phyloP scores from a whole-genome alignment of 2,113 vertebrate genomes.

The Numenius arquata region DNA sequence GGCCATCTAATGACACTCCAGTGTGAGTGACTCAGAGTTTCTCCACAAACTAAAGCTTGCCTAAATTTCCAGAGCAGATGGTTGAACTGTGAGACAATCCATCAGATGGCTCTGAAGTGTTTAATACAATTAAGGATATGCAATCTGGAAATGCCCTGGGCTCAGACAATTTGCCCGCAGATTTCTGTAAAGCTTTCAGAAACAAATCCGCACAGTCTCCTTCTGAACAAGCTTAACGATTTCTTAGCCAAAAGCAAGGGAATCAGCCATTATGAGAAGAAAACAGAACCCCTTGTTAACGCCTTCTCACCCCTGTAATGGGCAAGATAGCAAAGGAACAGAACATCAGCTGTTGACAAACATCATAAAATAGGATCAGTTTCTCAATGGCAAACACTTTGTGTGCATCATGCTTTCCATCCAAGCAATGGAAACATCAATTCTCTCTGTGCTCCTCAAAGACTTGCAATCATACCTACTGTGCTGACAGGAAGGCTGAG shows the following conservation, averaged over 20 bases:
- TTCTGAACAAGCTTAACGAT: not conserved
- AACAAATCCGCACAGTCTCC: not conserved
- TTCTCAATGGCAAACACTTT: not conserved
- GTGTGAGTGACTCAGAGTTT: not conserved
- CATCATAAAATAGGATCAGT: not conserved
- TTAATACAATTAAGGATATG: constrained; percentile 35
- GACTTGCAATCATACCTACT: not conserved
- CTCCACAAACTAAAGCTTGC: constrained; percentile 6
- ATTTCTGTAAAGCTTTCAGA: not conserved
- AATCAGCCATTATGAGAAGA: not conserved
- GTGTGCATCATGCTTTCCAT: not conserved
- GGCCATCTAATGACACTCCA: not conserved
- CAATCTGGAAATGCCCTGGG: constrained; percentile 37
- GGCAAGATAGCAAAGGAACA: constrained; percentile 8
- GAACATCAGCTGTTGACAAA: not conserved
- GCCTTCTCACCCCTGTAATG: not conserved
- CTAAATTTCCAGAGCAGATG: constrained; percentile 34
- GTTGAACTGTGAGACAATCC: constrained; percentile 21
- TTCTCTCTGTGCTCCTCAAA: not conserved
- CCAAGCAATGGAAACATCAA: not conserved
- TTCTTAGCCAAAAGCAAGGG: not conserved
- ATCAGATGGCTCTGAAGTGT: constrained; percentile 27
- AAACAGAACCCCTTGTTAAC: not conserved
- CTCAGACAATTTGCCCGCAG: not conserved
- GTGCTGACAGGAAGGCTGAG: not conserved